Base-by-base conservation (phyloP, 2,797 vertebrate species). In the Epinephelus coioides region DNA sequence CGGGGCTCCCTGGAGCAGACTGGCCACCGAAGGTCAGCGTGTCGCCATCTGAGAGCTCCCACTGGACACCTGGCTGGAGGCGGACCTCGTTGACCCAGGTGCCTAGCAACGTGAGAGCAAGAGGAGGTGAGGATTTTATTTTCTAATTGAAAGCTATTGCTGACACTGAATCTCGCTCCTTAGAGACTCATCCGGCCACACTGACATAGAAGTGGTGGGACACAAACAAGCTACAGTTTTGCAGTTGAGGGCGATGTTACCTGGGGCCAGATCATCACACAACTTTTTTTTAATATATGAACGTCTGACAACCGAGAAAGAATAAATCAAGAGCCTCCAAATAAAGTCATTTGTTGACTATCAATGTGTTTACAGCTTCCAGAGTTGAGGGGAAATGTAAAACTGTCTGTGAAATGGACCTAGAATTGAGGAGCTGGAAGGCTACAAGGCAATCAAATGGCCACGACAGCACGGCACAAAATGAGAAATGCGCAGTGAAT, bases 1-100 rank as follows among this genome's bases (percentile, higher is more conserved):
- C 97, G 0, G 96, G 95, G 82, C 93, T 95, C 1, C 91, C 91
- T 0, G 89, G 86, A 43, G 88, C 69, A 0, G 93, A 87, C 71
- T 95, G 94, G 30, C 93, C 93, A 0, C 97, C 97, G 38, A 98
- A 97, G 49, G 93, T 95, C 69, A 98, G 92, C 4, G 97, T 96
- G 89, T 98, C 97, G 0, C 97, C 95, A 18, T 98, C 97, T 0
- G 91, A 96, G 46, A 98, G 86, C 91, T 98, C 96, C 87, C 95
- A 92, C n/a, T 91, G 93, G 78, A 95, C 84, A 55, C 96, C 95
- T 0, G 85, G 92, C 79, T 96, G 94, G 11, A 98, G 94, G 38
- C 92, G 96, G n/a, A 96, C 89, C 25, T 97, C 96, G 10, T 98
- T 98, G 51, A 98, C 95, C 94, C 96, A 97, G 13, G 97, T 97